Percentiles rank a stretch among this genome's conserved stretches.
Conservation (phyloP, 2,888 invertebrate genomes). For the Lingula anatina region DNA sequence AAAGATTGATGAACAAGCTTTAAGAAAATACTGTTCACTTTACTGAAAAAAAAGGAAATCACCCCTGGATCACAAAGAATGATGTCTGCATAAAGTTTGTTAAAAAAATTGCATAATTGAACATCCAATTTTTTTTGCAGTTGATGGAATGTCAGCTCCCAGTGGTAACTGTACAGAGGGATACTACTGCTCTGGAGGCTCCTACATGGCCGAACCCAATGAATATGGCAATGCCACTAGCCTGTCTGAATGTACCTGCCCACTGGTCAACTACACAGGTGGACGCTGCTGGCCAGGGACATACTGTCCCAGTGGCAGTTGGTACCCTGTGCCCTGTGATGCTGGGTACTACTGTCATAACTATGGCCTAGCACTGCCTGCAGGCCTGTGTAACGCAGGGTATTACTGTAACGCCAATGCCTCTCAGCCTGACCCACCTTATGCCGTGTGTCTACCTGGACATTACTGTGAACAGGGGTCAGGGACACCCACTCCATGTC, state of each 20-base stretch:
- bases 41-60: too few species aligned
- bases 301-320: conserved; percentile 37
- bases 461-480: conserved; percentile 37
- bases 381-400: conserved; percentile 36
- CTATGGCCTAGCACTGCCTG: conserved; percentile 29
- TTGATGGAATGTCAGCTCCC: conserved; percentile 32
- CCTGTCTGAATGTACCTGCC: conserved; percentile 35
- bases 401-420: conserved; percentile 39
- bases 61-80: too few species aligned
- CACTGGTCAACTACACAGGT: conserved; percentile 39
- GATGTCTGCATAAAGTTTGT: too few species aligned
- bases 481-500: conserved; percentile 34
- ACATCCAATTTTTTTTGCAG: conserved; percentile 18
- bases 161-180: conserved; percentile 41
- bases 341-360: conserved; percentile 37
- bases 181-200: conserved; percentile 44
- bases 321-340: conserved; percentile 36
- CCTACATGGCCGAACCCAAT: conserved; percentile 30
- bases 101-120: too few species aligned
- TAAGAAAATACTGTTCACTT: too few species aligned
- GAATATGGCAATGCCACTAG: conserved; percentile 25
- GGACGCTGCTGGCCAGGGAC: conserved; percentile 45
- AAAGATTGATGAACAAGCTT: too few species aligned
- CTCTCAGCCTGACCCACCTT: conserved; percentile 27
- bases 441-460: conserved; percentile 29